Base-by-base conservation (phyloP, 1,140 invertebrate species). In the Halesus radiatus region DNA sequence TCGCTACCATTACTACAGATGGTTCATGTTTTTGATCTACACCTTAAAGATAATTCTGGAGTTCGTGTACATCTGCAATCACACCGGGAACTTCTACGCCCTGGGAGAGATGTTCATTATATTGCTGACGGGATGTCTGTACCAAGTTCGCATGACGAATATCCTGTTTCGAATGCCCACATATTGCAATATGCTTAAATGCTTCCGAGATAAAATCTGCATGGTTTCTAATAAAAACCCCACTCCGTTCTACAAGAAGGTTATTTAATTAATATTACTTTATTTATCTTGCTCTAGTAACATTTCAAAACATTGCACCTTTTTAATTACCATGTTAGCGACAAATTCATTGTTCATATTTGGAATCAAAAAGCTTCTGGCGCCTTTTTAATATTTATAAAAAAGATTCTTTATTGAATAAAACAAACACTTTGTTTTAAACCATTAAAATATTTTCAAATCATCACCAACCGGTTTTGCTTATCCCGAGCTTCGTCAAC, bases 41-140 rank as follows among this genome's bases (percentile, higher is more conserved):
- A 53, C 72, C 7, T 16, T 75, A 0, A 80, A 80, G 22, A 74
- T 80, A 18, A 3, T 75, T 20, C 18, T 54, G 7, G 78, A 80
- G 22, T 22, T 80, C 10, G n/a, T 72, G 13, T 75, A 80, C 29
- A 80, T 80, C 29, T 80, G 56, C 22, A 26, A 23, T 10, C 70
- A 80, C 58, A 53, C 70, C 4, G 78, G 70, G 16, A 56, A 80
- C 52, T 18, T 75, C 8, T 75, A 37, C 26, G 60, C 58, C 52
- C 15, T 75, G 26, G 78, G 70, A 10, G 58, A 80, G 50, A 80
- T 80, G 78, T 80, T 80, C 37, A 80, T 80, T n/a, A 53, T 80
- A 26, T 80, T 80, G 29, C 68, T 75, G 16, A 64, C 78, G 16
- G 78, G 78, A 18, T 3, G 50, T 15, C 6, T 70, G 22, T 80